These are phyloP conservation scores for Silurus lanzhouensis DNA, from an alignment of 2,797 vertebrate genomes.

Conservation along the genomic window DNA sequence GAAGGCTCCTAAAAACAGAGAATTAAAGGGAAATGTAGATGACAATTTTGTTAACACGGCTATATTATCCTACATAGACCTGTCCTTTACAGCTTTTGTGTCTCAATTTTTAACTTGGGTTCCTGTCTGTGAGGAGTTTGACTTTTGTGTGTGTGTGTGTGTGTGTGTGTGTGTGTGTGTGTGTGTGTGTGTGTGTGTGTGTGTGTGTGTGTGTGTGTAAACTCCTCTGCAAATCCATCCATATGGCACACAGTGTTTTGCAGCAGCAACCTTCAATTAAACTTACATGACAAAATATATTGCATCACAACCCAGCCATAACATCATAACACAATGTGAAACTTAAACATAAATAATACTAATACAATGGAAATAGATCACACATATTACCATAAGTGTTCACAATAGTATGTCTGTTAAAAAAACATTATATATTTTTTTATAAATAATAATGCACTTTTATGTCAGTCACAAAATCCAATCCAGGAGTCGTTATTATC, in stretches of 20 bases:
- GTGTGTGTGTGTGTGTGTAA: neutral
- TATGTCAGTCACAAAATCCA: neutral
- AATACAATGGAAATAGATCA: too few relatives aligned
- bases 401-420: neutral
- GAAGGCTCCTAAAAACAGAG: conserved; percentile 68
- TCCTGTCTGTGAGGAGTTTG: neutral
- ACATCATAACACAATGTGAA: neutral
- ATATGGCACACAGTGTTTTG: neutral
- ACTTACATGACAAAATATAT: neutral
- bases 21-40: neutral
- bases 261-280: neutral
- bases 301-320: neutral
- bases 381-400: neutral
- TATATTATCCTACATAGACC: neutral
- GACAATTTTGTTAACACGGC: neutral
- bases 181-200: neutral
- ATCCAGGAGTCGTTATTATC: neutral
- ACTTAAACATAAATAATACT: too few relatives aligned
- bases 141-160: too few relatives aligned
- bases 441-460: neutral
- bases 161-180: too few relatives aligned
- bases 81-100: neutral
- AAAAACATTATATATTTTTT: neutral
- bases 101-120: neutral
- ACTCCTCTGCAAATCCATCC: neutral